Evolutionary conservation across 1,140 invertebrate species (phyloP).

Genomic region (Anthonomus grandis): DNA sequence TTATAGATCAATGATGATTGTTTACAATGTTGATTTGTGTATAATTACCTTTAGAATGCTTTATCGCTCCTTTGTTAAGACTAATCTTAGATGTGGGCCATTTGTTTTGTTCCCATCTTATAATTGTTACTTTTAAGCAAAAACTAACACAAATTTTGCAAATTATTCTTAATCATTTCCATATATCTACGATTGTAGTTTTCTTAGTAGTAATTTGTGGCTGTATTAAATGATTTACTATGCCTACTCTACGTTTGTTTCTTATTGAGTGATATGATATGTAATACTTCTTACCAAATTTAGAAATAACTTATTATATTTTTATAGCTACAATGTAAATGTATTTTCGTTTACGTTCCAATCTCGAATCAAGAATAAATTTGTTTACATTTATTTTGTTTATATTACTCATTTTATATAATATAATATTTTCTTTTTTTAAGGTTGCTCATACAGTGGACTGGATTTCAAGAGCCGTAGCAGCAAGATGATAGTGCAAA

Average conservation of each 20-base stretch:
- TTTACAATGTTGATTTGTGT: no score
- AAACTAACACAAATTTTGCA: no score
- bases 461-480: constrained; percentile 67
- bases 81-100: no score
- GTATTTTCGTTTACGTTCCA: not conserved
- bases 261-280: not conserved
- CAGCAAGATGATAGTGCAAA: constrained; percentile 14
- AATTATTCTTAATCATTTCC: no score
- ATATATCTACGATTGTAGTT: no score
- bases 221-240: not conserved
- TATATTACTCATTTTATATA: not conserved
- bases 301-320: not conserved
- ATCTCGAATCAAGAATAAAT: not conserved
- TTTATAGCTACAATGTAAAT: not conserved
- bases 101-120: no score
- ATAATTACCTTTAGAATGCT: no score
- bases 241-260: not conserved
- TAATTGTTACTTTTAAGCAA: no score
- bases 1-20: no score
- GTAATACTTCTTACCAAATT: not conserved
- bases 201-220: not conserved
- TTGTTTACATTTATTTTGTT: not conserved
- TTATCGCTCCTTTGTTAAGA: no score
- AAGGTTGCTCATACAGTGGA: constrained; percentile 83
- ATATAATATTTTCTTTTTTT: constrained; percentile 6